Evolutionary conservation across 2,888 invertebrate genomes (phyloP), one percentile per base, ranked within the genome.

Genomic region (Drosophila aldrichi): DNA sequence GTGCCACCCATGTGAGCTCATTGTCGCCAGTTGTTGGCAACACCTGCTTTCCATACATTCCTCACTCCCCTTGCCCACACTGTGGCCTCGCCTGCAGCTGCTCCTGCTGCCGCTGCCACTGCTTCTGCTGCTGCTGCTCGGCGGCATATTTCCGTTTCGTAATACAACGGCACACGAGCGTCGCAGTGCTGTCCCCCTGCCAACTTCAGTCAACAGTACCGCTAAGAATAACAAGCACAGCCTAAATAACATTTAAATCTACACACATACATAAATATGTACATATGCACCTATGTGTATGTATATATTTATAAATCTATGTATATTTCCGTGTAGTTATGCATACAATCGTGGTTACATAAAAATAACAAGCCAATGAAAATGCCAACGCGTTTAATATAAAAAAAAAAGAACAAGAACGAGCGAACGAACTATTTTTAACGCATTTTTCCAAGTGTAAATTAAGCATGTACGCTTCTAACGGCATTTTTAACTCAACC

Each of bases 71-170:
- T 48, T 10, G 41, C 38, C 49, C 25, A 12, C n/a, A n/a, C 52
- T 43, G 8, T 59, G 46, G 41, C 46, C 40, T 58, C 55, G 58
- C 40, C 38, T 74, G 64, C 60, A 56, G 70, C 46, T 52, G 69
- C 64, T 48, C 36, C 32, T 12, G 49, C 49, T 48, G 16, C 16
- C 16, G 9, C 38, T 74, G 64, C 60, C 52, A 65, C 46, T 56
- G 69, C 64, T 48, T 36, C 32, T 12, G 49, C 49, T 32, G 14
- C 34, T 71, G 72, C 65, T 62, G 43, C 32, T 49, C 66, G 65
- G 67, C 69, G 70, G 79, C 81, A 67, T 80, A 75, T 83, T 87
- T 90, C 88, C 90, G 88, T 90, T 90, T 88, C 88, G 88, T 88
- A 88, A 88, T 84, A 89, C 77, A 82, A 73, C 73, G 48, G 62